Conservation (phyloP, 2,888 invertebrate species). For the Agrypnus murinus region DNA sequence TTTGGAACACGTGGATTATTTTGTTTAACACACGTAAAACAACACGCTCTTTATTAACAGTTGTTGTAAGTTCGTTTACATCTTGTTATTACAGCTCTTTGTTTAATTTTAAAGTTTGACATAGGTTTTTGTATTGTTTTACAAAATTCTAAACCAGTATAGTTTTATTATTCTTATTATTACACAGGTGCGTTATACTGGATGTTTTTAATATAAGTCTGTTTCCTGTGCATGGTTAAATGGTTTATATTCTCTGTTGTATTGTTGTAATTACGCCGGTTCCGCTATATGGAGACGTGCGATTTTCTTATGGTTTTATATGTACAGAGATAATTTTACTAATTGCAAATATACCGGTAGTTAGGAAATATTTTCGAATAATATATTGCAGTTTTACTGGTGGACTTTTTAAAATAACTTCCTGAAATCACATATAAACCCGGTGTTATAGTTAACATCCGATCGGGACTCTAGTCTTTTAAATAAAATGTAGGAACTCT, state of each 20-base stretch:
- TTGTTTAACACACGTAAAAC: background rate
- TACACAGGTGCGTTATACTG: background rate
- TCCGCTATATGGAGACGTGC: constrained; percentile 16
- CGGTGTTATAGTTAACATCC: too few relatives aligned
- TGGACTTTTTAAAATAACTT: too few relatives aligned
- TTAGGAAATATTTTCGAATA: too few relatives aligned
- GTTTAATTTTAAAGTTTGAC: constrained; percentile 6
- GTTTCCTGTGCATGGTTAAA: constrained; percentile 10
- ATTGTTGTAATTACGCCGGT: constrained; percentile 27
- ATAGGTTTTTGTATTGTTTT: too few relatives aligned
- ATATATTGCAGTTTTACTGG: too few relatives aligned
- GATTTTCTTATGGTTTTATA: background rate
- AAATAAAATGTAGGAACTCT: too few relatives aligned
- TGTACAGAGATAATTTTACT: background rate
- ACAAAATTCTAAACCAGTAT: constrained; percentile 7
- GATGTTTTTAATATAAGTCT: too few relatives aligned
- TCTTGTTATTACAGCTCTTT: too few relatives aligned
- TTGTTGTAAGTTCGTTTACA: constrained; percentile 4
- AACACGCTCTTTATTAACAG: background rate
- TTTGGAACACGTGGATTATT: constrained; percentile 26
- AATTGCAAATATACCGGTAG: background rate
- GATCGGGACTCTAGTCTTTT: too few relatives aligned
- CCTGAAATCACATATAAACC: too few relatives aligned
- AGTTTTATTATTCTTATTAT: too few relatives aligned
- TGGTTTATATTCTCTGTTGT: background rate